These are phyloP conservation scores for Theretra japonica DNA, from an alignment of 2,888 invertebrate genomes.

Conservation along the genomic window DNA sequence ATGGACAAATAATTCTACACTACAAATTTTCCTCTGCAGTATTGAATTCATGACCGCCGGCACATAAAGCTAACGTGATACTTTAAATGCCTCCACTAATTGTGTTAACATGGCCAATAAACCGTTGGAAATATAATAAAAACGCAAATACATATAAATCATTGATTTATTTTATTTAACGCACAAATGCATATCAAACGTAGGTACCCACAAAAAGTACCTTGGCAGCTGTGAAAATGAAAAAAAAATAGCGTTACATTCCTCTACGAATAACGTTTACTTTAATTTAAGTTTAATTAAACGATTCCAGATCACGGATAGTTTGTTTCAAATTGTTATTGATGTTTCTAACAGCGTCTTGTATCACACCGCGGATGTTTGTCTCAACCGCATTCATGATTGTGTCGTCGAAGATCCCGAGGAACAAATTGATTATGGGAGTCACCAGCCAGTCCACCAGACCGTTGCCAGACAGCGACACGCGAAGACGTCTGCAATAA, in stretches of 20 bases:
- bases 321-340: slow-evolving; percentile 65
- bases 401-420: slow-evolving; percentile 72
- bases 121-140: too few species aligned
- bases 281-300: slow-evolving; percentile 45
- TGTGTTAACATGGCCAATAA: too few species aligned
- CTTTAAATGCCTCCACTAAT: too few species aligned
- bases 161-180: too few species aligned
- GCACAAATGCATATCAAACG: too few species aligned
- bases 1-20: too few species aligned
- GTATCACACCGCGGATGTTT: slow-evolving; percentile 64
- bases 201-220: too few species aligned
- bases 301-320: slow-evolving; percentile 61
- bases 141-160: too few species aligned
- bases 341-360: slow-evolving; percentile 61
- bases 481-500: slow-evolving; percentile 71
- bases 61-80: too few species aligned
- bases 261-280: background rate
- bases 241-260: background rate
- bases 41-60: too few species aligned
- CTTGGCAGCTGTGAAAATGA: too few species aligned
- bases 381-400: slow-evolving; percentile 72
- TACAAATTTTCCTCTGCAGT: too few species aligned
- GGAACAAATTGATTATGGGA: slow-evolving; percentile 71
- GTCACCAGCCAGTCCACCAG: slow-evolving; percentile 80
- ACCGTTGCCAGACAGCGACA: slow-evolving; percentile 77